Conservation (phyloP, 2,113 vertebrate species). For the Ahaetulla prasina region DNA sequence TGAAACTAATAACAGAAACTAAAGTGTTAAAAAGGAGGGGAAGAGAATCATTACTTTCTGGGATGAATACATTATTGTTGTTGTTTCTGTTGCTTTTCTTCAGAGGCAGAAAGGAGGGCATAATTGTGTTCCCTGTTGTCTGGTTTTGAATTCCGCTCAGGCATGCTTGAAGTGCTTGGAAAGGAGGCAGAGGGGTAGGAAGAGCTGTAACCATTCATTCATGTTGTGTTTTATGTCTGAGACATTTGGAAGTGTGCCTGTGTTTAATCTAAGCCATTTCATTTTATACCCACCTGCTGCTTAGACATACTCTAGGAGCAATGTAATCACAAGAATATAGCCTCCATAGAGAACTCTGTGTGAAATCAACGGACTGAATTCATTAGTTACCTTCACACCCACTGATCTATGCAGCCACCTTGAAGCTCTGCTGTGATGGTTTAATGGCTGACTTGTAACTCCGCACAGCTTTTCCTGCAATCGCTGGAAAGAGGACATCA, state of each 20-base stretch:
- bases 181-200: background rate
- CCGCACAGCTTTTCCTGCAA: constrained; percentile 37
- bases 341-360: background rate
- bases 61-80: background rate
- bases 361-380: background rate
- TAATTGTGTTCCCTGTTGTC: constrained; percentile 39
- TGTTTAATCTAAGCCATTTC: background rate
- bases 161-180: constrained; percentile 29
- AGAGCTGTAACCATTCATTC: constrained; percentile 12
- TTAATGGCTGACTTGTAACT: constrained; percentile 44
- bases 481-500: constrained; percentile 34
- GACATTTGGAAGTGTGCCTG: constrained; percentile 2
- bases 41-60: constrained; percentile 21
- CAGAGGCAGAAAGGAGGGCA: constrained; percentile 29
- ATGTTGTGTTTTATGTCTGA: constrained; percentile 26
- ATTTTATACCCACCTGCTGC: constrained; percentile 2
- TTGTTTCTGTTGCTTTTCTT: background rate
- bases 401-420: background rate
- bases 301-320: background rate
- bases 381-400: background rate
- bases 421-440: constrained; percentile 27
- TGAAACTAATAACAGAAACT: constrained; percentile 37
- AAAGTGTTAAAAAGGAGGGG: constrained; percentile 20
- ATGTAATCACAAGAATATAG: background rate
- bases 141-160: constrained; percentile 40